phyloP scores from a whole-genome alignment of 2,113 vertebrate species.

The Amblyornis subalaris region DNA sequence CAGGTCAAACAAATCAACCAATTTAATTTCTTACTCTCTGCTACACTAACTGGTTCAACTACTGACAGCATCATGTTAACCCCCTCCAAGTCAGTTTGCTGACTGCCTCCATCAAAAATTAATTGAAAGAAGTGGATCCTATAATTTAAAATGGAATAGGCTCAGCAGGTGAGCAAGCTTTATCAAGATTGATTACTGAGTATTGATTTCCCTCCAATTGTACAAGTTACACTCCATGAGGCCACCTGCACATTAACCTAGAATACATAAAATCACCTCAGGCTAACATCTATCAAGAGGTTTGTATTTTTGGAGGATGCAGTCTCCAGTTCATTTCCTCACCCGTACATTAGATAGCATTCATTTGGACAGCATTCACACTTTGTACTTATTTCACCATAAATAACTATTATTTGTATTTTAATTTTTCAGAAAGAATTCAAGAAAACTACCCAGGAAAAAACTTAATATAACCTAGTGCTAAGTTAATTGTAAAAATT shows the following conservation, averaged over 20 bases:
- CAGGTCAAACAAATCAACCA: conserved; percentile 47
- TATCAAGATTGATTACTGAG: conserved; percentile 43
- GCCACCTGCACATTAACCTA: conserved; percentile 14
- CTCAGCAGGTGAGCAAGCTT: conserved; percentile 51
- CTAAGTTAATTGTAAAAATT: neutral
- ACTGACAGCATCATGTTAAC: neutral
- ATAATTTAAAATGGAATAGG: conserved; percentile 41
- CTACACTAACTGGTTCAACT: neutral
- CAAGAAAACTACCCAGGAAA: neutral
- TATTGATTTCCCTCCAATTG: conserved; percentile 40
- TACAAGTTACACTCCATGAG: conserved; percentile 16
- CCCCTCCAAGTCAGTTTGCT: conserved; percentile 8
- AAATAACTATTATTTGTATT: neutral
- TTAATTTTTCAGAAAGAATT: neutral
- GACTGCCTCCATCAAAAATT: conserved; percentile 28
- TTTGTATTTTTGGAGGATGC: neutral
- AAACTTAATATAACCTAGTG: neutral
- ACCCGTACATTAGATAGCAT: neutral
- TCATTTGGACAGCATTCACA: neutral
- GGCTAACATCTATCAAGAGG: neutral
- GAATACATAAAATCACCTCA: neutral
- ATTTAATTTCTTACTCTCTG: conserved; percentile 26
- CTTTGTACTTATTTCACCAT: neutral
- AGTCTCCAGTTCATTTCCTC: neutral
- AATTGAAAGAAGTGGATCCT: conserved; percentile 44